A percentile compares a stretch with the other conserved stretches of the same genome.
These are phyloP conservation scores for Hoplias malabaricus DNA, from an alignment of 2,113 vertebrate genomes.

Conservation along the genomic window DNA sequence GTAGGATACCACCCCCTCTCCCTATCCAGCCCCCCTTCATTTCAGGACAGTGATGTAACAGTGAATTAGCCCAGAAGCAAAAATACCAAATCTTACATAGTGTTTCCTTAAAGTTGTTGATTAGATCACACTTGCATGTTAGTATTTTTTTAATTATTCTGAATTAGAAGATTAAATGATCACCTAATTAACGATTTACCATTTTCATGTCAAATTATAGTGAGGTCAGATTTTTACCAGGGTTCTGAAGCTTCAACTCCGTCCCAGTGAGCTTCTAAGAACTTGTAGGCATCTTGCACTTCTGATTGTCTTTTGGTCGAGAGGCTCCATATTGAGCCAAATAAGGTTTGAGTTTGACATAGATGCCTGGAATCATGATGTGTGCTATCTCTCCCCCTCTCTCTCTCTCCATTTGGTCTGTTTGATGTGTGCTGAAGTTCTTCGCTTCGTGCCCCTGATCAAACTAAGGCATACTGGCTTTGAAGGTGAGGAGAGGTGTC, in stretches of 20 bases:
- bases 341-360: not conserved
- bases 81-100: no score
- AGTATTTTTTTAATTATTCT: no score
- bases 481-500: slow-evolving; percentile 8
- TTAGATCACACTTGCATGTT: no score
- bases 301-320: slow-evolving; percentile 21
- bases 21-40: no score
- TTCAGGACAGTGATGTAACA: no score
- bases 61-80: no score
- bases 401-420: not conserved
- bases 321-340: not conserved
- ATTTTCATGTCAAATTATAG: not conserved
- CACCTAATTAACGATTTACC: no score
- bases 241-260: not conserved
- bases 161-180: no score
- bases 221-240: not conserved
- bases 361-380: not conserved
- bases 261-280: slow-evolving; percentile 1
- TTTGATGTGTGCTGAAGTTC: slow-evolving; percentile 17
- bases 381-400: not conserved
- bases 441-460: slow-evolving; percentile 12
- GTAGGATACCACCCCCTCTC: no score
- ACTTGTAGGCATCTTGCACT: slow-evolving; percentile 4
- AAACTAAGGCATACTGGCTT: not conserved
- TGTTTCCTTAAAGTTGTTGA: no score